A percentile compares a stretch with the other conserved stretches of the same genome.
Conservation (phyloP, 2,888 invertebrate species). For the Poecilobothrus nobilitatus region DNA sequence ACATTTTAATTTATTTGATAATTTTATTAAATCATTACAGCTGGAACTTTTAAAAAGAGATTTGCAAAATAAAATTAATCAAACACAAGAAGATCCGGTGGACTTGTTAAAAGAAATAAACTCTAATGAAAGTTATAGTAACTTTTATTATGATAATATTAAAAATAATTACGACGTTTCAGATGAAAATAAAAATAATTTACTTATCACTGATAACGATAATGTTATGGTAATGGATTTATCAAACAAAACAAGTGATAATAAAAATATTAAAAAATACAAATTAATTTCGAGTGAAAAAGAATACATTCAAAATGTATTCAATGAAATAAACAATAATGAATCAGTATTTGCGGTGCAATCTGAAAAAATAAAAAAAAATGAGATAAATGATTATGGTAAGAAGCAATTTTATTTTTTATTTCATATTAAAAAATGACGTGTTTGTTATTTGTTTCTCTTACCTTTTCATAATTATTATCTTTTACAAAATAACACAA, state of each 20-base stretch:
- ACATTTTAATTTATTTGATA: no score
- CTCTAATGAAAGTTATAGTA: no score
- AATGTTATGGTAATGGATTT: background rate
- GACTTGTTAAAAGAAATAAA: no score
- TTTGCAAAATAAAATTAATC: background rate
- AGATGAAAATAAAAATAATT: background rate
- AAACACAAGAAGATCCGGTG: no score
- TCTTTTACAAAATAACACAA: background rate
- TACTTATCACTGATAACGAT: background rate
- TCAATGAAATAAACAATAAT: background rate
- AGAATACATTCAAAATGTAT: background rate
- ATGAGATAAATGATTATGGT: background rate
- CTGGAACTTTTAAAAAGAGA: background rate
- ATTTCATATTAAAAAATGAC: no score
- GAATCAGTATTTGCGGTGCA: background rate
- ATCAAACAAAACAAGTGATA: background rate
- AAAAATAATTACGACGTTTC: no score
- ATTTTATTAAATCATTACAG: background rate
- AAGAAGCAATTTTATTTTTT: background rate
- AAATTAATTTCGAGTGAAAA: background rate
- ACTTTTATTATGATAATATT: no score
- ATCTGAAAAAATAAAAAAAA: no score
- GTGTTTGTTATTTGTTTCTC: no score
- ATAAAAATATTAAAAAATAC: background rate
- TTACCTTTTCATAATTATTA: no score